These are phyloP conservation scores for honey bee (Apis mellifera) DNA, from an alignment of 1,140 invertebrate genomes.

Conservation along the genomic window DNA sequence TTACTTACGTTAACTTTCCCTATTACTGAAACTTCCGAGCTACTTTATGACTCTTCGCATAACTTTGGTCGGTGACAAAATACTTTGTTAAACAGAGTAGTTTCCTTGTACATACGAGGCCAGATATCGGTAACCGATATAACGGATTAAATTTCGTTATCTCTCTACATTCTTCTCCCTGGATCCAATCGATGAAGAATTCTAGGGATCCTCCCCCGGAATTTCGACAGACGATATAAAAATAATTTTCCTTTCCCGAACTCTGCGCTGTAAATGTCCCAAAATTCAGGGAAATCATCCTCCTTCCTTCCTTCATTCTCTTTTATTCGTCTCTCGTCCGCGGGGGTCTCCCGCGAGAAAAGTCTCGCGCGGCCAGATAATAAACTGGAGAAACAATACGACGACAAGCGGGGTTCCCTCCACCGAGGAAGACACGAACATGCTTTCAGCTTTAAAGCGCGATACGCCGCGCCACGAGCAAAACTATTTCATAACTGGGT, in stretches of 20 bases:
- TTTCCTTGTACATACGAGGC: neutral
- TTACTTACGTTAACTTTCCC: too few species aligned
- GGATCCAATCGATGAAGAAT: neutral
- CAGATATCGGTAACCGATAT: neutral
- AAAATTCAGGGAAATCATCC: conserved; percentile 11
- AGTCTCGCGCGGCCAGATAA: conserved; percentile 51
- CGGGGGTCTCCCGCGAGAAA: conserved; percentile 25
- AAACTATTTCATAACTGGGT: conserved; percentile 69
- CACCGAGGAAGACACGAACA: conserved; percentile 68
- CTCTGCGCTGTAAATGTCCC: neutral
- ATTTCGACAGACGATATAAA: neutral
- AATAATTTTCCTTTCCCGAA: neutral
- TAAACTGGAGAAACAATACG: conserved; percentile 68
- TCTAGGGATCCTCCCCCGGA: neutral
- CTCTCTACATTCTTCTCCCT: neutral
- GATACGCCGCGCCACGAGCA: conserved; percentile 60
- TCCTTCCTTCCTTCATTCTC: neutral
- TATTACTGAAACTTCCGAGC: too few species aligned
- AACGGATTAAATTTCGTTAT: neutral
- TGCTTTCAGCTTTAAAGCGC: conserved; percentile 78
- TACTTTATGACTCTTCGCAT: too few species aligned
- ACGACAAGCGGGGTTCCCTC: conserved; percentile 51
- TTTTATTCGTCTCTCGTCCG: conserved; percentile 50
- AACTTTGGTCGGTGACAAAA: neutral
- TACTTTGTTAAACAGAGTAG: neutral